Base-by-base conservation (phyloP, 2,888 invertebrate species). In the Cryptophagus acutangulus region DNA sequence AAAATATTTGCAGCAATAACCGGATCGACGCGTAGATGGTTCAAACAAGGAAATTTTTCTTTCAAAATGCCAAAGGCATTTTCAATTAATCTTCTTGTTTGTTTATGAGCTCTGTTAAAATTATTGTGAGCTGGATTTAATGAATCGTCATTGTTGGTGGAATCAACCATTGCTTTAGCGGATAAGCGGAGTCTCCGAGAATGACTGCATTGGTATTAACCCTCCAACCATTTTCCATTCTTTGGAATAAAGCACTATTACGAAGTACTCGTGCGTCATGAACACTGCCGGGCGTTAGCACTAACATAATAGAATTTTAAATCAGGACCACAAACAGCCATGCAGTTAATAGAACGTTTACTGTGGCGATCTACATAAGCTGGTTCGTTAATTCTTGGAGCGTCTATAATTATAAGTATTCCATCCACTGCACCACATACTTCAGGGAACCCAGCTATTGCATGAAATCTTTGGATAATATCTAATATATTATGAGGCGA, bases 281-380 rank as follows among this genome's bases (percentile, higher is more conserved):
- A 1, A 54, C 51, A 37, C 52, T 53, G 2, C 54, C 54, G 26
- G 57, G 48, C 45, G 10, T 33, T 37, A 8, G 36, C 41, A 38
- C 37, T 38, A 2, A 41, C 10, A 38, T 52, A 55, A 25, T 54
- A 52, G 26, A 53, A 50, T 17, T 17, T 42, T 30, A 42, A n/a
- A 36, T 52, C 48, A 16, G 45, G 46, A 18, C 47, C 46, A 43
- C 45, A 47, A 33, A 50, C 47, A 28, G 43, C 45, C 49, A 50
- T 49, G 8, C 50, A 48, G 40, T 51, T 55, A 29, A 55, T 38
- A 20, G 45, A 49, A 36, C 57, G 55, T 14, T 54, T 48, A 1
- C 52, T 52, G 43, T 53, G 48, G 5, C 55, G 48, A 36, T 57
- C 51, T 17, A 55, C 48, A 40, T 43, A 57, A 29, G 38, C 46